Percentiles rank a stretch among this genome's conserved stretches.
phyloP scores from a whole-genome alignment of 2,113 vertebrate species.

The Leptocoma aspasia region DNA sequence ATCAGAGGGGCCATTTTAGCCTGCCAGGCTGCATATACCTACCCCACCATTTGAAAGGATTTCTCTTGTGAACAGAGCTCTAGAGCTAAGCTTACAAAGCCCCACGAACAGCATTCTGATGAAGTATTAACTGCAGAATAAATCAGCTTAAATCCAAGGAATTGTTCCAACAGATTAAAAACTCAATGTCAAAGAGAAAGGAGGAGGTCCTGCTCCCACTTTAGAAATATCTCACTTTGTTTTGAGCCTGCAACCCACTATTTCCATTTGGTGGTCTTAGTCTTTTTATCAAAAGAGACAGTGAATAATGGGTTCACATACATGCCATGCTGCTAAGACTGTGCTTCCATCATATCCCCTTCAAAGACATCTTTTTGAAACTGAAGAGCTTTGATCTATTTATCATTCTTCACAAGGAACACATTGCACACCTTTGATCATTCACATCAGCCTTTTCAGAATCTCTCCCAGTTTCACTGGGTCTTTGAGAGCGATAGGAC shows the following conservation, averaged over 20 bases:
- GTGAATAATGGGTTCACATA: neutral
- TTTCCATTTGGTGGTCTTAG: neutral
- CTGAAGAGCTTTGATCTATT: neutral
- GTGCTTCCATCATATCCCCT: neutral
- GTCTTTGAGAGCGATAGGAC: fast-evolving
- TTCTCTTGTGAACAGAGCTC: neutral
- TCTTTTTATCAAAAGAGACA: neutral
- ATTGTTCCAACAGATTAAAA: conserved; percentile 8
- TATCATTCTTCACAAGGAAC: neutral
- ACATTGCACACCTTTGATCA: neutral
- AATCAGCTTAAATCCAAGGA: conserved; percentile 8
- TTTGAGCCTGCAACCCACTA: neutral
- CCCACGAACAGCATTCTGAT: neutral
- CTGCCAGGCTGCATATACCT: neutral
- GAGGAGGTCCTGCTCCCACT: neutral
- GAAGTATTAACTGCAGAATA: conserved; percentile 26
- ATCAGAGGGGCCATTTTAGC: neutral
- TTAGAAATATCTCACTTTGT: neutral
- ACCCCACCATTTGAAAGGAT: neutral
- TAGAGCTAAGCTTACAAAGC: conserved; percentile 32
- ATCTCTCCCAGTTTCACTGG: neutral
- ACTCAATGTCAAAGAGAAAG: neutral
- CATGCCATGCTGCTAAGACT: neutral
- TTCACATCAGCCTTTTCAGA: neutral
- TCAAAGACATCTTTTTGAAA: neutral